These are phyloP conservation scores for Mythimna lalbum DNA, from an alignment of 2,888 invertebrate species.

Conservation along the genomic window DNA sequence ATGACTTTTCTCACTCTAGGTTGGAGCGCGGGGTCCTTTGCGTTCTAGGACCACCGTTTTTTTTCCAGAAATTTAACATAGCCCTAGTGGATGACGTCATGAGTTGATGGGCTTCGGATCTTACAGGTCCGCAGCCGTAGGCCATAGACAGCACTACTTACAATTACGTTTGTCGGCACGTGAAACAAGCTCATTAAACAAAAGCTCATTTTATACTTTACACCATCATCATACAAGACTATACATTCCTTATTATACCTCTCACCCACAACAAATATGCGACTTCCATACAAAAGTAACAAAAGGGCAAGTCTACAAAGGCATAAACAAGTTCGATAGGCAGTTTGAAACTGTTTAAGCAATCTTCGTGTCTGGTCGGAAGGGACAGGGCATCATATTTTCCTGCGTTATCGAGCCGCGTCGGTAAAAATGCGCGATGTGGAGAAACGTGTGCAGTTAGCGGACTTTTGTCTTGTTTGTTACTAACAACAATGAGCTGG, in stretches of 20 bases:
- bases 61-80: too few species aligned
- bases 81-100: too few species aligned
- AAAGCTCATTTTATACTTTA: conserved; percentile 7
- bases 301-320: conserved; percentile 52
- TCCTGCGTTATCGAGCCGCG: conserved; percentile 69
- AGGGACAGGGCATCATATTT: conserved; percentile 69
- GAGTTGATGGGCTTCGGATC: neutral
- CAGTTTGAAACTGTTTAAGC: conserved; percentile 68
- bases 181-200: conserved; percentile 36
- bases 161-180: conserved; percentile 44
- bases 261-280: conserved; percentile 44
- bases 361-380: conserved; percentile 62
- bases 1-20: too few species aligned
- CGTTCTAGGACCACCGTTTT: too few species aligned
- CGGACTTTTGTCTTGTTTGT: conserved; percentile 87
- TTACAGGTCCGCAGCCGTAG: conserved; percentile 10
- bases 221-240: conserved; percentile 3
- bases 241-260: conserved; percentile 21
- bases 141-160: conserved; percentile 1
- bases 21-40: too few species aligned
- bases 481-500: conserved; percentile 85
- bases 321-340: conserved; percentile 64
- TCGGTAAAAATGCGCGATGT: conserved; percentile 69
- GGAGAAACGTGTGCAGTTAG: conserved; percentile 81
- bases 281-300: conserved; percentile 47